phyloP scores from a whole-genome alignment of 2,797 vertebrate species.

The Onychomys torridus region DNA sequence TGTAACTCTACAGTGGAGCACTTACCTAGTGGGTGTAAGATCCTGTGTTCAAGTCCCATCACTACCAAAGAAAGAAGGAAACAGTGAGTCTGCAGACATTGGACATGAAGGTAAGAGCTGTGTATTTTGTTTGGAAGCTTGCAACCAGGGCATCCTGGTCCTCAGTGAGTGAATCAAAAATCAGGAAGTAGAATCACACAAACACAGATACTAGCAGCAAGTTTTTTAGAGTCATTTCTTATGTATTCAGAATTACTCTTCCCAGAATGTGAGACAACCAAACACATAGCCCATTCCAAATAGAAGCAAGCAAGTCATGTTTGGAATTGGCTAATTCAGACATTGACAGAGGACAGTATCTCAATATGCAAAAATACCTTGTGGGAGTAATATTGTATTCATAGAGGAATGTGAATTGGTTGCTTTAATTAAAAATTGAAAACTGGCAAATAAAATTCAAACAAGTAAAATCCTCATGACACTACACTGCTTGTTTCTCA shows the following conservation, averaged over 20 bases:
- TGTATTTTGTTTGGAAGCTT: neutral
- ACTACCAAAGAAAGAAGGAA: neutral
- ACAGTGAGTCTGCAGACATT: neutral
- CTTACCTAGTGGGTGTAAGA: neutral
- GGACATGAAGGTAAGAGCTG: neutral
- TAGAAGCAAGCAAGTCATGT: neutral
- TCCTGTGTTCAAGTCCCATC: neutral
- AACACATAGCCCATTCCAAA: neutral
- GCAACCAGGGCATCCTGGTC: neutral
- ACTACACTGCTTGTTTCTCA: neutral
- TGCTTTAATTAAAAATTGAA: neutral
- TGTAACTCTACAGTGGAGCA: neutral
- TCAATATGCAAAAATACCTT: neutral
- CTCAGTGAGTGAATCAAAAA: neutral
- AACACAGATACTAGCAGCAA: neutral
- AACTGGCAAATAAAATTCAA: neutral
- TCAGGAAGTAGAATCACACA: neutral
- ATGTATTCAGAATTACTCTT: neutral
- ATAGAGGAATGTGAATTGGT: neutral
- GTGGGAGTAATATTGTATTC: neutral
- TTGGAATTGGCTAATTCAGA: neutral
- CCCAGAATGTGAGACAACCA: neutral
- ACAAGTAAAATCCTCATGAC: neutral
- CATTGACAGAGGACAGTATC: neutral
- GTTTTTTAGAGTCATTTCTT: neutral